Conservation (phyloP, 2,113 vertebrate species). For the Nycticorax nycticorax region DNA sequence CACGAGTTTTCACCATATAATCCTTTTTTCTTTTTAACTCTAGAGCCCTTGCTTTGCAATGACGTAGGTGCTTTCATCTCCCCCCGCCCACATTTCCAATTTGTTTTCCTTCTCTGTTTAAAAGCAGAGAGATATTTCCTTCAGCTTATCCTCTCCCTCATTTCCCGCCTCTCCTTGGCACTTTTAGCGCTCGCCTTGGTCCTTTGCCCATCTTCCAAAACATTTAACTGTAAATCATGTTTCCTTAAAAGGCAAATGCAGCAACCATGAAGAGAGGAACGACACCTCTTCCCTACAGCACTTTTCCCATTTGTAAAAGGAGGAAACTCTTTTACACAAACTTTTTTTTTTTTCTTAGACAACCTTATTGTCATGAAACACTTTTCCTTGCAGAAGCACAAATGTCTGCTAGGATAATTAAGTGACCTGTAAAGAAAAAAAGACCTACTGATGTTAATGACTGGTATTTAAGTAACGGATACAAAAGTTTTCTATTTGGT, state of each 20-base stretch:
- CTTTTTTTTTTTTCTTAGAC: not conserved
- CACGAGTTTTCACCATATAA: not conserved
- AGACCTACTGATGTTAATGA: not conserved
- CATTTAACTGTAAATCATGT: constrained; percentile 8
- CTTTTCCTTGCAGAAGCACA: not conserved
- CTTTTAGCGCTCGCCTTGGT: not conserved
- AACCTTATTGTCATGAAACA: not conserved
- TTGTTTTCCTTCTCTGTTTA: constrained; percentile 4
- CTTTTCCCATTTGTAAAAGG: not conserved
- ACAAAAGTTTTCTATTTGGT: not conserved
- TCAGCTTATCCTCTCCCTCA: not conserved
- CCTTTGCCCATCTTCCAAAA: constrained; percentile 27
- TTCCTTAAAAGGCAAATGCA: constrained; percentile 21
- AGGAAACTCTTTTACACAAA: not conserved
- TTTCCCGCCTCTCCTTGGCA: constrained; percentile 37
- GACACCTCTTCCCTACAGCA: not conserved
- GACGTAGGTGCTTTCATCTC: not conserved
- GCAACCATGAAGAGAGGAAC: not conserved
- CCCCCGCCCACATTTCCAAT: not conserved
- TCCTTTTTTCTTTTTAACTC: not conserved
- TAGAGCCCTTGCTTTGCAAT: not conserved
- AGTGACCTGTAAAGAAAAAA: not conserved
- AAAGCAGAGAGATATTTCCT: not conserved
- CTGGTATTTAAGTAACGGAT: not conserved
- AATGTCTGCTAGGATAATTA: not conserved